phyloP scores from a whole-genome alignment of 2,113 vertebrate genomes.

The Semnornis frantzii region DNA sequence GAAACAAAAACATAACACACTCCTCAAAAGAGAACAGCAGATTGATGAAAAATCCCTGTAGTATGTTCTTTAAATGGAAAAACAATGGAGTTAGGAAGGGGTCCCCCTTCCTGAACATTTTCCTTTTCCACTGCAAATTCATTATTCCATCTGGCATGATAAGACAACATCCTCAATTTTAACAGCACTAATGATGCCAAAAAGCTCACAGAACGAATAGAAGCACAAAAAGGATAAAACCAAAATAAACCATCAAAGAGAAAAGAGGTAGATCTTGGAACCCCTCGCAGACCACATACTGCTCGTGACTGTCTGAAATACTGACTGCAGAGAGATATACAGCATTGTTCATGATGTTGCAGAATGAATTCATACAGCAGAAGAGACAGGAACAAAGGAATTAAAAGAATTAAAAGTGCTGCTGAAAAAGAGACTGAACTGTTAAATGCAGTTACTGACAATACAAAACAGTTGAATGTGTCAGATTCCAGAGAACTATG shows the following conservation, averaged over 20 bases:
- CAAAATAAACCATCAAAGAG: no score
- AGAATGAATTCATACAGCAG: slow-evolving; percentile 1
- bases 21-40: neutral
- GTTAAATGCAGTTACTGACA: slow-evolving; percentile 14
- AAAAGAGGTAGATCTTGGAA: neutral
- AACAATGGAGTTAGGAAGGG: neutral
- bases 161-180: neutral
- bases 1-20: neutral
- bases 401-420: neutral
- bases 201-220: neutral
- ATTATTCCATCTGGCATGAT: neutral
- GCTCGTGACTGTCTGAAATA: neutral
- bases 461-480: neutral
- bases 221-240: neutral
- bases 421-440: neutral
- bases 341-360: neutral
- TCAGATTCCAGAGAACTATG: neutral
- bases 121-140: neutral
- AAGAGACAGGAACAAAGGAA: slow-evolving; percentile 3
- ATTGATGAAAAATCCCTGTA: neutral
- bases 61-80: neutral
- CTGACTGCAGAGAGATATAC: neutral
- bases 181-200: neutral
- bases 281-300: neutral
- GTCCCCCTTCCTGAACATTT: neutral